Evolutionary conservation across 2,888 invertebrate species (phyloP), one percentile per base, ranked within the genome.

Genomic region (Acronicta alni): DNA sequence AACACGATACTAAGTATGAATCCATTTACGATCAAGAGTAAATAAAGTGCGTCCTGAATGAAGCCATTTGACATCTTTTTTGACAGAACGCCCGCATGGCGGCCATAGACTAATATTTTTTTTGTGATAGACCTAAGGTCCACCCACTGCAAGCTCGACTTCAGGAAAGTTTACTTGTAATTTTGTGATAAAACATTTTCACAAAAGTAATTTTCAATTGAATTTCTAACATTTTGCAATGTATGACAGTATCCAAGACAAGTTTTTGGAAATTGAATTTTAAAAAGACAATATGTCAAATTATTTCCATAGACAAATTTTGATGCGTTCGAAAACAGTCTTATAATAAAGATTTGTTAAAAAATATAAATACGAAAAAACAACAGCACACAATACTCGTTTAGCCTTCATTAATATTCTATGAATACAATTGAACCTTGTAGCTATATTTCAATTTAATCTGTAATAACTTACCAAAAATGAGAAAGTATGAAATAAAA

Each of bases 11-110:
- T 75, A 46, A 91, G 69, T 56, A 90, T 55, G 78, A 87, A 88
- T 65, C 90, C 86, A 12, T 85, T 77, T 26, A 85, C 59, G 64
- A 82, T 79, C 64, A 91, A 80, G 59, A 90, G 71, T 78, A 89
- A 86, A 88, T 86, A 87, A 43, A 86, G 72, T 64, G 80, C 69
- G 65, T 76, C 66, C 49, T 72, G 70, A 43, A 81, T 62, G 77
- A 82, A 78, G 72, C 76, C 86, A 88, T 85, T 82, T 90, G 85
- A 81, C 89, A 88, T 88, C 80, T 85, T 86, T 77, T 85, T 77
- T 83, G 83, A 82, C 83, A 80, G 65, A 43, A 38, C 26, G 44
- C 48, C 62, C 70, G 70, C 79, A 76, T 76, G 79, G 79, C 67
- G 32, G 35, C 42, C 58, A 73, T 61, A 72, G 62, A 75, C 44